Evolutionary conservation across 1,140 invertebrate genomes (phyloP).

Genomic region (Eupeodes corollae): DNA sequence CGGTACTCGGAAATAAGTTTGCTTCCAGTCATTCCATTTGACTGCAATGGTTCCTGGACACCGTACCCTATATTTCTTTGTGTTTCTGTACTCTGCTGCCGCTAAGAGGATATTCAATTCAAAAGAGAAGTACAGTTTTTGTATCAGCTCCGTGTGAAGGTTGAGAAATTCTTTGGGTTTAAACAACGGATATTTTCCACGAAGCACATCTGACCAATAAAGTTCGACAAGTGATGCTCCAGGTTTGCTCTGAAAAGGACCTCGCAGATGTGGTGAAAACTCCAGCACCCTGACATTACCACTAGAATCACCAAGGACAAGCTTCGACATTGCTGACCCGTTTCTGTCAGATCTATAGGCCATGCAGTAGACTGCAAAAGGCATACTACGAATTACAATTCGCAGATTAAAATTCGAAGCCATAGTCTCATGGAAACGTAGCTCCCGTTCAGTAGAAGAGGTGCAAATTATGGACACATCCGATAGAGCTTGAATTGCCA

Average conservation of each 20-base stretch:
- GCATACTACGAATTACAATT: conserved; percentile 45
- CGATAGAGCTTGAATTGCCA: conserved; percentile 52
- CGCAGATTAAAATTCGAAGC: conserved; percentile 55
- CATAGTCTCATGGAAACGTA: conserved; percentile 60
- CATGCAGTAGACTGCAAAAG: conserved; percentile 43
- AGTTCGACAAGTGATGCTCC: conserved; percentile 44
- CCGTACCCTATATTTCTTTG: conserved; percentile 24
- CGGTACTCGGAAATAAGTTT: conserved; percentile 22
- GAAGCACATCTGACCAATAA: conserved; percentile 44
- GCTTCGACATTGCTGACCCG: conserved; percentile 43
- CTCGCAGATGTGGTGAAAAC: conserved; percentile 45
- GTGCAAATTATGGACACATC: conserved; percentile 57
- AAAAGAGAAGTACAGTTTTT: conserved; percentile 50
- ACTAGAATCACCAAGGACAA: conserved; percentile 54
- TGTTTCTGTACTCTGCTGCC: conserved; percentile 39
- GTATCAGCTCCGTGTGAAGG: conserved; percentile 50
- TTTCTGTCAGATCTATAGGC: conserved; percentile 49
- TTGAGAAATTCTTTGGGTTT: conserved; percentile 41
- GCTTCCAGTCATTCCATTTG: conserved; percentile 11
- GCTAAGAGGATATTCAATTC: conserved; percentile 43
- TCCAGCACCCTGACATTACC: conserved; percentile 51
- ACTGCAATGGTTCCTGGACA: conserved; percentile 24
- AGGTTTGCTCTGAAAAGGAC: conserved; percentile 52
- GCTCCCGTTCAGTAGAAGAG: conserved; percentile 53
- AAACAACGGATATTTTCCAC: conserved; percentile 36